A percentile compares a stretch with the other conserved stretches of the same genome.
These are phyloP conservation scores for Leptonema lineaticorne DNA, from an alignment of 1,140 invertebrate genomes.

Conservation along the genomic window DNA sequence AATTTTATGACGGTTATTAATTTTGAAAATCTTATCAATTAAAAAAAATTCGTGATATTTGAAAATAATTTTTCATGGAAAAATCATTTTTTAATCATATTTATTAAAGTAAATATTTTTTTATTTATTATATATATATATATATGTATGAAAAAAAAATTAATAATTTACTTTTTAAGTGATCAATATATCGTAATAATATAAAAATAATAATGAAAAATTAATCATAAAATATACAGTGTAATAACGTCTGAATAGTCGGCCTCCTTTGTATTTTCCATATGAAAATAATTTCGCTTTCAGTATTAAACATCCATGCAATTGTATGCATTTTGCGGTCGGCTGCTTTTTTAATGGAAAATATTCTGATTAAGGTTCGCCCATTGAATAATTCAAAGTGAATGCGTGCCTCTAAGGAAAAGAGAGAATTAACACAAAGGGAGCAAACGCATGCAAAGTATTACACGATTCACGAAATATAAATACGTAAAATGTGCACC, in stretches of 20 bases:
- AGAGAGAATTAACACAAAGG: slow-evolving; percentile 13
- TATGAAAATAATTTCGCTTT: slow-evolving; percentile 17
- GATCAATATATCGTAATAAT: too few relatives aligned
- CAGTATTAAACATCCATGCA: not conserved
- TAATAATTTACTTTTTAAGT: too few relatives aligned
- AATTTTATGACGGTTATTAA: too few relatives aligned
- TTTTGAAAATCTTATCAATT: too few relatives aligned
- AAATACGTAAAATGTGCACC: slow-evolving; percentile 6
- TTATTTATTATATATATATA: too few relatives aligned
- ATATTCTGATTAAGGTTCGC: slow-evolving; percentile 11
- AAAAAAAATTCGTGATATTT: too few relatives aligned
- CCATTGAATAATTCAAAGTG: slow-evolving; percentile 18
- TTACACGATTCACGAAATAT: slow-evolving; percentile 9
- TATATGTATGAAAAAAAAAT: too few relatives aligned
- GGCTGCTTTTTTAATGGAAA: slow-evolving; percentile 19
- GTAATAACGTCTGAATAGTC: not conserved
- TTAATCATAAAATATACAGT: too few relatives aligned
- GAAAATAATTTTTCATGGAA: too few relatives aligned
- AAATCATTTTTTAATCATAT: too few relatives aligned
- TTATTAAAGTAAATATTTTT: too few relatives aligned
- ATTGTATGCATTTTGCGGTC: slow-evolving; percentile 18
- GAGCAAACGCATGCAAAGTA: not conserved
- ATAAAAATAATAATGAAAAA: too few relatives aligned
- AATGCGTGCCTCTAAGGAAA: slow-evolving; percentile 19
- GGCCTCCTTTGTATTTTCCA: not conserved